Percentiles rank a stretch among this genome's conserved stretches.
These are phyloP conservation scores for Drosophila nannoptera DNA, from an alignment of 1,140 invertebrate species.

Conservation along the genomic window DNA sequence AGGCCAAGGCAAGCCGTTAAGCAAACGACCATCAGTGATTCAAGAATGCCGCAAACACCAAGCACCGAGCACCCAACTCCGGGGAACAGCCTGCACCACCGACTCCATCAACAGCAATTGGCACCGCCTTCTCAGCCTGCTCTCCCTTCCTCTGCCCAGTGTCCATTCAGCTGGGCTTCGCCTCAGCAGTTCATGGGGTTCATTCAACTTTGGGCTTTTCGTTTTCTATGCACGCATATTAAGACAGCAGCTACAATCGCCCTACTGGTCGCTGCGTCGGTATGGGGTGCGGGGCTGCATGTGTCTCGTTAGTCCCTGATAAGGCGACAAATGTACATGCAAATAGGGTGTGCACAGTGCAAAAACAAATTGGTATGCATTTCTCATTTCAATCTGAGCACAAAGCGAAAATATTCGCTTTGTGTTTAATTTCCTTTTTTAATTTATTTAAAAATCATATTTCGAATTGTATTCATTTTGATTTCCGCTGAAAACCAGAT, in stretches of 20 bases:
- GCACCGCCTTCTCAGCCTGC: background rate
- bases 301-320: background rate
- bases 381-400: background rate
- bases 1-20: conserved; percentile 36
- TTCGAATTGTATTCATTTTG: background rate
- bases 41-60: conserved; percentile 5
- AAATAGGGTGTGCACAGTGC: background rate
- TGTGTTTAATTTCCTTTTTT: background rate
- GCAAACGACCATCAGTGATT: conserved; percentile 21
- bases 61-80: background rate
- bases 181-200: conserved; percentile 31
- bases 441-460: background rate
- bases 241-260: conserved; percentile 12
- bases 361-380: conserved; percentile 1
- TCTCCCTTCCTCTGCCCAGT: conserved; percentile 9
- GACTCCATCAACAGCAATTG: background rate
- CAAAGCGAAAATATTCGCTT: background rate
- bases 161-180: conserved; percentile 2
- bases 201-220: conserved; percentile 48
- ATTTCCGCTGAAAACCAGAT: background rate
- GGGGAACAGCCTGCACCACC: background rate
- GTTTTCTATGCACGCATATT: conserved; percentile 31
- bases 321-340: background rate
- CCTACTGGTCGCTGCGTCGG: background rate
- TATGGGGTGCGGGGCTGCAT: background rate